A percentile compares a stretch with the other conserved stretches of the same genome.
Evolutionary conservation across 2,113 vertebrate species (phyloP).

Genomic region (Python bivittatus): DNA sequence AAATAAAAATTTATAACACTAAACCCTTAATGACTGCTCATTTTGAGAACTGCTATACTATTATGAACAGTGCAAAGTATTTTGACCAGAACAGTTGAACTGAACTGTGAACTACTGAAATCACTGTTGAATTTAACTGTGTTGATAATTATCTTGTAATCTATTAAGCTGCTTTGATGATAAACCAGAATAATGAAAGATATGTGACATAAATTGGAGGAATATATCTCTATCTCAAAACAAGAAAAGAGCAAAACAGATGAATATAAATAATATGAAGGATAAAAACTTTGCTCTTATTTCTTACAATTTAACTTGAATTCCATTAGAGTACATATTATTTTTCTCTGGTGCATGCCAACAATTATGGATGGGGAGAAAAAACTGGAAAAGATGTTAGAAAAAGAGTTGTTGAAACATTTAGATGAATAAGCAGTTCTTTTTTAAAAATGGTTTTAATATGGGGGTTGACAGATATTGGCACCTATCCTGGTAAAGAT

Average conservation of each 20-base stretch:
- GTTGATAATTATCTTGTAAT: not conserved
- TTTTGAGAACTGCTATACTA: not conserved
- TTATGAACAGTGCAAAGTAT: not conserved
- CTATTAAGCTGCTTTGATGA: not conserved
- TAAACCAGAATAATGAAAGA: not conserved
- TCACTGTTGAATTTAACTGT: not conserved
- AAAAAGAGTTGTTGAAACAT: constrained; percentile 38
- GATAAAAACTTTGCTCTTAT: not conserved
- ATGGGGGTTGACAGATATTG: constrained; percentile 46
- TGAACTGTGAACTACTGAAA: not conserved
- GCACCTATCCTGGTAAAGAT: constrained; percentile 53
- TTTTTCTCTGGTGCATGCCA: not conserved
- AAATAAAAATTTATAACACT: not conserved
- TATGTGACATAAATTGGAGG: not conserved
- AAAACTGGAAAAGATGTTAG: not conserved
- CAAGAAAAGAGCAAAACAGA: constrained; percentile 8
- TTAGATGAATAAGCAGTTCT: constrained; percentile 42
- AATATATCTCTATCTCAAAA: not conserved
- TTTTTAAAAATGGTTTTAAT: constrained; percentile 40
- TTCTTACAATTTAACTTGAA: not conserved
- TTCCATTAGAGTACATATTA: not conserved
- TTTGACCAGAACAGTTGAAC: not conserved
- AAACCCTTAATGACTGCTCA: not conserved
- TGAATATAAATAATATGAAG: not conserved
- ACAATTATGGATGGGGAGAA: not conserved